Evolutionary conservation across 1,140 invertebrate species (phyloP).

Genomic region (Eubasilissa regina): DNA sequence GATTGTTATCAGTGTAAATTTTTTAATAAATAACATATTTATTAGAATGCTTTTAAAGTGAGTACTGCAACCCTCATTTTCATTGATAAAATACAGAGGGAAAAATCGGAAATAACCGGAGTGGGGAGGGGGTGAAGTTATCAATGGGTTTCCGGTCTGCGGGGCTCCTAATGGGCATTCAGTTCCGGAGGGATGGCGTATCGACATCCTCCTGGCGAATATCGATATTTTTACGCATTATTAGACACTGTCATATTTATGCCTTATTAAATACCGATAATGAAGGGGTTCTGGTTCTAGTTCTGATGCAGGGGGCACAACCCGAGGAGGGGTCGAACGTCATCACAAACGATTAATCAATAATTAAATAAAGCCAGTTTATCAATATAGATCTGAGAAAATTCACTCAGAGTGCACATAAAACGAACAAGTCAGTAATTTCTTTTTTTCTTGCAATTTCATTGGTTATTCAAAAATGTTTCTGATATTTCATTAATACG

Average conservation of each 20-base stretch:
- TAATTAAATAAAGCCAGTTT: no score
- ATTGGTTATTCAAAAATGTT: no score
- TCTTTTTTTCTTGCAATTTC: no score
- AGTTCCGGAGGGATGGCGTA: slow-evolving; percentile 12
- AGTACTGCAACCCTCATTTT: background rate
- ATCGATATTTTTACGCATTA: slow-evolving; percentile 12
- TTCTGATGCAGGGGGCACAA: no score
- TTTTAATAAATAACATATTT: no score
- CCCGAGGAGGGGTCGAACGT: background rate
- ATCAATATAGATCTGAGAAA: no score
- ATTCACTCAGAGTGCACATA: no score
- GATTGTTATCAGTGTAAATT: no score
- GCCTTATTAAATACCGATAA: slow-evolving; percentile 33
- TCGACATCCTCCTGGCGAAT: background rate
- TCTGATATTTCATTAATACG: no score
- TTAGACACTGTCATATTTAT: slow-evolving; percentile 32
- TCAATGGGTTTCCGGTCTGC: slow-evolving; percentile 45
- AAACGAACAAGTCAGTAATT: no score
- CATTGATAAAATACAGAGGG: background rate
- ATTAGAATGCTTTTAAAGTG: no score
- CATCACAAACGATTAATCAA: background rate
- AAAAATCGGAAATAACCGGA: slow-evolving; percentile 16
- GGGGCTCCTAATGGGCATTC: slow-evolving; percentile 30
- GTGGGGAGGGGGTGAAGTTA: slow-evolving; percentile 21
- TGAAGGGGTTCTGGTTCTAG: slow-evolving; percentile 4